Evolutionary conservation across 2,888 invertebrate genomes (phyloP), one percentile per base, ranked within the genome.

Genomic region (Nezara viridula): DNA sequence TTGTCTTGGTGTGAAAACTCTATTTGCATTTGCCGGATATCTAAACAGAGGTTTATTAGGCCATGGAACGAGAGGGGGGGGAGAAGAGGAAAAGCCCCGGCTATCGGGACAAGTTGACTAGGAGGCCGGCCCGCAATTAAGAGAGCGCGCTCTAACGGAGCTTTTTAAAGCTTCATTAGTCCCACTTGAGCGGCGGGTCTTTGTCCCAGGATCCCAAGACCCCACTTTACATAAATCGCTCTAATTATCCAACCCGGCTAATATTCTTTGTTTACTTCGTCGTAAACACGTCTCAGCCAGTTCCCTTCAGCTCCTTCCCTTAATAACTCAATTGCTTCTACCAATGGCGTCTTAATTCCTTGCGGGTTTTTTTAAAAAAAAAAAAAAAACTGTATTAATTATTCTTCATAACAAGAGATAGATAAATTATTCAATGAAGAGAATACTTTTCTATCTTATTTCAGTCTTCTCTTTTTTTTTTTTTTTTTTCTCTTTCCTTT

Each of bases 161-260:
- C n/a, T 81, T 81, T 81, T 81, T 81, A 81, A 81, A 81, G 81
- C 44, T 81, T 81, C 44, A 81, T 81, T 81, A 81, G 81, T n/a
- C 81, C 12, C 81, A 81, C 44, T 81, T 81, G 81, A 81, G 81
- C 21, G 40, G 24, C 10, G 7, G 24, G 40, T 1, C 81, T 81
- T 81, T 81, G 81, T 81, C 40, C 44, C 40, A 0, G 1, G 24
- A 12, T 9, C 44, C 40, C 0, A 3, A 12, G 9, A 2, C n/a
- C 5, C 81, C 81, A 81, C 81, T 81, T 81, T 81, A 47, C 81
- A 81, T 44, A 81, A 81, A 81, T 47, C 81, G n/a, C 44, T 44
- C 81, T 81, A 81, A 81, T 81, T 81, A 81, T 81, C 44, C 44
- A n/a, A n/a, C 40, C 40, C n/a, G 44, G 40, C 44, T 81, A 81